Evolutionary conservation across 2,888 invertebrate species (phyloP).

Genomic region (Proisotoma minuta): DNA sequence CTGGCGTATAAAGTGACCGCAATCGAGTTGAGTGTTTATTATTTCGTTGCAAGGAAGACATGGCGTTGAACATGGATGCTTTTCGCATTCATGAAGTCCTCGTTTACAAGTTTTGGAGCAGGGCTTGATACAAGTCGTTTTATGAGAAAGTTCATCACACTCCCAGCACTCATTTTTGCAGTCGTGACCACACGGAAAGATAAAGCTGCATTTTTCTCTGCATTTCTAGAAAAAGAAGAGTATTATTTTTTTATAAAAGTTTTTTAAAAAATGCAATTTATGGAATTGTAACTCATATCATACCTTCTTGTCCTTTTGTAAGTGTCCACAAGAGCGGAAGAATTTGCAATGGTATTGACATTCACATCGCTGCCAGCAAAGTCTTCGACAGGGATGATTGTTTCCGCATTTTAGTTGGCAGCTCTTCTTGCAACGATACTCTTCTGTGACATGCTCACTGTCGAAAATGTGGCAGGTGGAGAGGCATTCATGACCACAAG

Average conservation of each 20-base stretch:
- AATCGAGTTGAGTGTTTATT: background rate
- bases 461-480: background rate
- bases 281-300: background rate
- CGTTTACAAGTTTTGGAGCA: too few species aligned
- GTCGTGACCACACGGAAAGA: too few species aligned
- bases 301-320: background rate
- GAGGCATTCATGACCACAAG: background rate
- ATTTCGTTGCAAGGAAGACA: constrained; percentile 4
- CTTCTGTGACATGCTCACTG: background rate
- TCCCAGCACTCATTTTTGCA: too few species aligned
- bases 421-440: background rate
- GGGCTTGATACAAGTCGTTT: too few species aligned
- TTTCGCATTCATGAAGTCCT: background rate
- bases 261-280: background rate
- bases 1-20: background rate
- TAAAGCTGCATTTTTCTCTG: too few species aligned
- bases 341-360: background rate
- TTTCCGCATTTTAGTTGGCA: background rate
- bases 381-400: background rate
- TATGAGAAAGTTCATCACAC: too few species aligned
- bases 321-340: background rate
- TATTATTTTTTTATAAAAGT: background rate
- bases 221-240: too few species aligned
- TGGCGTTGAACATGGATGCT: background rate
- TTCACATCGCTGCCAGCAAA: background rate